Conservation (phyloP, 2,888 invertebrate genomes). For the Pegoplata infirma region DNA sequence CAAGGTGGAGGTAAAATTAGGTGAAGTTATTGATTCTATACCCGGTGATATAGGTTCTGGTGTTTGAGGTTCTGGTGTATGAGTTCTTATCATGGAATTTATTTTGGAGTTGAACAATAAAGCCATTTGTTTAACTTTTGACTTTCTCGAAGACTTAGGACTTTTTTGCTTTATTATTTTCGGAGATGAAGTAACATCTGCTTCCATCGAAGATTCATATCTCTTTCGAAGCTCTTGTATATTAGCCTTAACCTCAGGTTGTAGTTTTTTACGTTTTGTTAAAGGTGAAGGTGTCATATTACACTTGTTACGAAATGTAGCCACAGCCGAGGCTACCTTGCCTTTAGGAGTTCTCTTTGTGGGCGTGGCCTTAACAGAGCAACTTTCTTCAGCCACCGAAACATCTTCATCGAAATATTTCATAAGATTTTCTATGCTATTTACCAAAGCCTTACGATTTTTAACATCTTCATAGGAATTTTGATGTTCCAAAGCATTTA, state of each 20-base stretch:
- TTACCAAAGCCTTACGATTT: conserved; percentile 23
- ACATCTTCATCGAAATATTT: conserved; percentile 74
- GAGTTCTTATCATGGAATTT: conserved; percentile 66
- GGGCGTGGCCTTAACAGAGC: conserved; percentile 61
- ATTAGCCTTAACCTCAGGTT: conserved; percentile 48
- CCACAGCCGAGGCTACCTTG: conserved; percentile 69
- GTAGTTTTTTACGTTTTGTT: conserved; percentile 32
- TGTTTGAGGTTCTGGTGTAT: conserved; percentile 60
- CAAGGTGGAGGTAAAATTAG: conserved; percentile 33
- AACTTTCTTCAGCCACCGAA: conserved; percentile 48
- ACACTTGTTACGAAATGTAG: conserved; percentile 65
- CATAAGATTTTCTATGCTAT: conserved; percentile 69
- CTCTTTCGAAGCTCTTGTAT: conserved; percentile 69
- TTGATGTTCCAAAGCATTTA: conserved; percentile 68
- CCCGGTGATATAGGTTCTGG: conserved; percentile 16
- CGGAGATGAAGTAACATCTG: not conserved
- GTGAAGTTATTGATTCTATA: conserved; percentile 25
- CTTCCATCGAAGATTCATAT: conserved; percentile 65
- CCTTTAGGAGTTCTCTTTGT: conserved; percentile 57
- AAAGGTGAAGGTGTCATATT: conserved; percentile 33
- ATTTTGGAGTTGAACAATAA: conserved; percentile 73
- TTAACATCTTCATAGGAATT: conserved; percentile 60
- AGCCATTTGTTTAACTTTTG: conserved; percentile 73
- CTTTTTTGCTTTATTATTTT: conserved; percentile 38
- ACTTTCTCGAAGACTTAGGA: conserved; percentile 58